Conservation (phyloP, 2,797 vertebrate genomes). For the Liasis olivaceus region DNA sequence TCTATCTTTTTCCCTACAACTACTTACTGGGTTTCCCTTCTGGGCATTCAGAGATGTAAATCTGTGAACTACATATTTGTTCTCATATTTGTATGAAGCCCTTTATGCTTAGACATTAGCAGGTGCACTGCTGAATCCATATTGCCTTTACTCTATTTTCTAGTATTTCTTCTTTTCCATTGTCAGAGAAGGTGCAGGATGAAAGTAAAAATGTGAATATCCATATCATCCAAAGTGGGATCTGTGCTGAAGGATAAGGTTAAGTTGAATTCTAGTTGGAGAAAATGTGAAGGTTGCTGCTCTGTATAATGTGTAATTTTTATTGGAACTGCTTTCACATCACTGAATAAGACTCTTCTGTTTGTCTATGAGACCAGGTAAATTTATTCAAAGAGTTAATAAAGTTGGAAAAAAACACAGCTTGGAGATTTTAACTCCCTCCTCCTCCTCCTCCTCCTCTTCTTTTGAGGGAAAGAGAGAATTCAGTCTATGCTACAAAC, state of each 20-base stretch:
- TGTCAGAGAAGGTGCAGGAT: not conserved
- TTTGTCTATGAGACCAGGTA: not conserved
- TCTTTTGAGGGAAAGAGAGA: not conserved
- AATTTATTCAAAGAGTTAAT: not conserved
- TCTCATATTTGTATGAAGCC: not conserved
- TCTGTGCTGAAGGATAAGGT: not conserved
- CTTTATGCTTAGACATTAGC: not conserved
- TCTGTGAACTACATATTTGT: not conserved
- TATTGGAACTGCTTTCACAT: not conserved
- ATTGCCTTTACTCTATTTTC: not conserved
- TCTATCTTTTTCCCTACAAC: not conserved
- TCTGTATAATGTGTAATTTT: not conserved
- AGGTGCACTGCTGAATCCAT: not conserved
- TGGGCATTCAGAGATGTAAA: not conserved
- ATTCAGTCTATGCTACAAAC: conserved; percentile 2
- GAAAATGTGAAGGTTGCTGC: not conserved
- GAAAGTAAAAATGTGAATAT: not conserved
- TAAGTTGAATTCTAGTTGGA: not conserved
- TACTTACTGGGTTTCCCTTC: not conserved
- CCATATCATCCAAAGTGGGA: not conserved
- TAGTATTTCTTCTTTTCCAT: not conserved
- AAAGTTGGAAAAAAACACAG: not conserved
- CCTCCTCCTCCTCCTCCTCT: too few relatives aligned
- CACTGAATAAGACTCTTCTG: not conserved
- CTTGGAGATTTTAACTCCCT: not conserved